These are phyloP conservation scores for Ariolimax columbianus DNA, from an alignment of 2,888 invertebrate species.

Conservation along the genomic window DNA sequence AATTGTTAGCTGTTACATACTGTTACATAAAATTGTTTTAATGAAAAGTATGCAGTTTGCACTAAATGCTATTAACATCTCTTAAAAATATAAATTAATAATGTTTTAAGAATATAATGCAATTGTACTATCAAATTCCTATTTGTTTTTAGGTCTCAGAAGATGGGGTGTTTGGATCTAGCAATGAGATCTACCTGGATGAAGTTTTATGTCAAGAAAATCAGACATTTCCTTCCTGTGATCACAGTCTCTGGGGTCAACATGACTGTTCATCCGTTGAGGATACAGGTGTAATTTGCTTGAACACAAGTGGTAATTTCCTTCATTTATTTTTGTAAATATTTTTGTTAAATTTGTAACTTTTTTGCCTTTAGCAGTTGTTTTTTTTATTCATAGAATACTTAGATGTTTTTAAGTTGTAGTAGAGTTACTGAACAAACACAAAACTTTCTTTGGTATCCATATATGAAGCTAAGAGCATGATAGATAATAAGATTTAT, in stretches of 20 bases:
- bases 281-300: conserved; percentile 65
- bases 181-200: conserved; percentile 56
- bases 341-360: too few species aligned
- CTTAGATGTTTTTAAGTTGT: too few species aligned
- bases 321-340: background rate
- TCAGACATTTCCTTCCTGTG: conserved; percentile 63
- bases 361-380: too few species aligned
- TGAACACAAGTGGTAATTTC: conserved; percentile 62
- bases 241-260: conserved; percentile 60
- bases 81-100: too few species aligned
- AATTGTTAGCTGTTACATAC: too few species aligned
- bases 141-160: background rate
- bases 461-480: too few species aligned
- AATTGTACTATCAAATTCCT: background rate
- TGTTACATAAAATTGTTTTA: too few species aligned
- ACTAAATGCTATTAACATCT: background rate
- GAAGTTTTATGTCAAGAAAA: conserved; percentile 62
- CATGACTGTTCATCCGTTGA: conserved; percentile 67
- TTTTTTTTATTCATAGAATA: too few species aligned
- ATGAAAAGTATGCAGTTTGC: background rate
- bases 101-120: background rate
- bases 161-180: conserved; percentile 4
- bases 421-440: too few species aligned
- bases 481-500: too few species aligned
- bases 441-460: too few species aligned